Conservation (phyloP, 2,888 invertebrate species). For the Amphipyra berbera region DNA sequence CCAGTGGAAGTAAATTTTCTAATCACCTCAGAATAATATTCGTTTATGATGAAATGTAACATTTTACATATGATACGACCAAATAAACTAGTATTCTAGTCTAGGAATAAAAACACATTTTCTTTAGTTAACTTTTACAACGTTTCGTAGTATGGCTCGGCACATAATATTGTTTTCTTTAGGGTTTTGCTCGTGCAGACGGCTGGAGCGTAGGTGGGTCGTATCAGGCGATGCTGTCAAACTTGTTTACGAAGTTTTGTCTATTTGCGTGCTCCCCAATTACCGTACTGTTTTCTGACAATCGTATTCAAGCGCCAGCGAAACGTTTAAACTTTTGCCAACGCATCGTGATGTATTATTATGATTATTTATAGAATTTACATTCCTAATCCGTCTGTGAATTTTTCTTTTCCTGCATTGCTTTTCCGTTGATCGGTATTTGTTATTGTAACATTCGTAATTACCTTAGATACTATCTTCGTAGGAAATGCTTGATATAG, state of each 20-base stretch:
- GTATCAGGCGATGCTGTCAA: slow-evolving; percentile 77
- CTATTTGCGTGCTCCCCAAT: slow-evolving; percentile 77
- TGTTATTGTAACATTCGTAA: background rate
- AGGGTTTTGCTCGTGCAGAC: slow-evolving; percentile 68
- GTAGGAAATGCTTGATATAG: too few relatives aligned
- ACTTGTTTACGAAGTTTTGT: slow-evolving; percentile 82
- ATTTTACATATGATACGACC: too few relatives aligned
- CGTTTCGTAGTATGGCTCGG: slow-evolving; percentile 47
- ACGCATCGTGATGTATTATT: slow-evolving; percentile 47
- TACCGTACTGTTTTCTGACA: slow-evolving; percentile 71
- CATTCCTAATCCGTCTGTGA: slow-evolving; percentile 45
- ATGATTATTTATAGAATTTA: slow-evolving; percentile 45
- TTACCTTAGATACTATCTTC: background rate
- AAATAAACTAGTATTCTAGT: too few relatives aligned
- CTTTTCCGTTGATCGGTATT: slow-evolving; percentile 6
- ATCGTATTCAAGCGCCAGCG: slow-evolving; percentile 71
- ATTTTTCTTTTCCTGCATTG: slow-evolving; percentile 14
- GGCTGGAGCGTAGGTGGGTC: slow-evolving; percentile 69
- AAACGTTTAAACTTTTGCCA: slow-evolving; percentile 65
- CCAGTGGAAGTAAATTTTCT: background rate
- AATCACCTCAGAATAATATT: too few relatives aligned
- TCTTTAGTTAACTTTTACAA: slow-evolving; percentile 41
- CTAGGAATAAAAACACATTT: slow-evolving; percentile 31
- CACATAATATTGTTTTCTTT: slow-evolving; percentile 68
- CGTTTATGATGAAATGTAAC: too few relatives aligned